phyloP scores from a whole-genome alignment of 2,113 vertebrate species.

The Pachypanchax playfairii region DNA sequence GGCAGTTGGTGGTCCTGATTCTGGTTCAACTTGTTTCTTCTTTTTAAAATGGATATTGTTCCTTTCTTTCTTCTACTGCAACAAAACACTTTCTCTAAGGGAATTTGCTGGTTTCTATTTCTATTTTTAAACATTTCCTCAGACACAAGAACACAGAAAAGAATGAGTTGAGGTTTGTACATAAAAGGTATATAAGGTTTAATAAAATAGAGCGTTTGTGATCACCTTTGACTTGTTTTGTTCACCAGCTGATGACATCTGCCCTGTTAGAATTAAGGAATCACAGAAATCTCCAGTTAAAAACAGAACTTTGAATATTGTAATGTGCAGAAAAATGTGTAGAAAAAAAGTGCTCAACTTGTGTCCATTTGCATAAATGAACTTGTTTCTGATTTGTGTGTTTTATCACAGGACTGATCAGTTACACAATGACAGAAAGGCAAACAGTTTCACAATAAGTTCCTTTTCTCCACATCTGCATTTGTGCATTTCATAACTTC shows the following conservation, averaged over 20 bases:
- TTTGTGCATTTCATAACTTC: constrained; percentile 12
- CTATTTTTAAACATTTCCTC: background rate
- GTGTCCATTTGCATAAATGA: background rate
- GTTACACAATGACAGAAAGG: background rate
- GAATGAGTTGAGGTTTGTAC: no score
- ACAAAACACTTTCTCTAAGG: background rate
- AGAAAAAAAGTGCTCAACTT: background rate
- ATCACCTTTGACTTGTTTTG: no score
- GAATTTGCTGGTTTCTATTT: background rate
- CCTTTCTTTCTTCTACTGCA: background rate
- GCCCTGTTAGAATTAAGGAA: no score
- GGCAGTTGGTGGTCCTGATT: background rate
- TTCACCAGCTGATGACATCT: no score
- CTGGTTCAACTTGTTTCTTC: background rate
- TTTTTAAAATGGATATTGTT: background rate
- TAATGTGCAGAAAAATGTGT: background rate
- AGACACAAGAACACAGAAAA: no score
- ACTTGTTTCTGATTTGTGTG: background rate
- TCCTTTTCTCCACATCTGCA: constrained; percentile 28
- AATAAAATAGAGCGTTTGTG: no score
- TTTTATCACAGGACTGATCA: background rate
- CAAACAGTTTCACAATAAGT: constrained; percentile 1
- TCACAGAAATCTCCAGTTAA: no score
- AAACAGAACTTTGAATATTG: no score
- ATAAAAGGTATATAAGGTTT: no score